Evolutionary conservation across 2,888 invertebrate species (phyloP), one percentile per base, ranked within the genome.

Genomic region (Heteromurus nitidus): DNA sequence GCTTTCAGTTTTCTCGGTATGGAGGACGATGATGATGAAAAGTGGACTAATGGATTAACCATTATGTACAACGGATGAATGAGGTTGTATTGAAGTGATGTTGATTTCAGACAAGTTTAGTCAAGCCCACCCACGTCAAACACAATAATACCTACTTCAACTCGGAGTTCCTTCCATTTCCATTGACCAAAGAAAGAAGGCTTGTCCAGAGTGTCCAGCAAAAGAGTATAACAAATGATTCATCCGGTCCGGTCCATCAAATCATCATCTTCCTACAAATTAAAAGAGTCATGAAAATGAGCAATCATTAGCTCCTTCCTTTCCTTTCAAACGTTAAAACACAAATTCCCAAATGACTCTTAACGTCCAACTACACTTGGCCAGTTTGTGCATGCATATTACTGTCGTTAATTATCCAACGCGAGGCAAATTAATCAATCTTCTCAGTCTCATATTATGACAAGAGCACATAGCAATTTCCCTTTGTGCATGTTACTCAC

Each of bases 231-330:
- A 47, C 42, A 67, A 67, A 67, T 67, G 67, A 47, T 67, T 18
- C 47, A 77, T 77, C 76, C 76, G 69, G 69, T 77, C 76, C 76
- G 69, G 76, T 77, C 53, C 76, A 77, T 77, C 69, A 77, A 77
- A 77, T 69, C 60, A 77, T 68, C 53, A 53, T 53, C 20, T 9
- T 36, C 36, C 36, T 36, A 9, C 36, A 36, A 9, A 36, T 9
- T 9, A 36, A 13, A 13, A 36, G 13, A 36, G 13, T 36, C 13
- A 36, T 36, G 36, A 36, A 13, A 36, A 36, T n/a, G n/a, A n/a
- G n/a, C n/a, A n/a, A n/a, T n/a, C 68, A 76, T 76, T 76, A 76
- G 44, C 58, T 44, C 76, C 58, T 50, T 31, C 58, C 55, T 73
- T 64, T 60, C 36, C 36, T 36, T 13, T 36, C 36, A 36, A 36